Percentiles rank a stretch among this genome's conserved stretches.
Evolutionary conservation across 1,140 invertebrate genomes (phyloP).

Genomic region (Pseudomyrmex pallidus): DNA sequence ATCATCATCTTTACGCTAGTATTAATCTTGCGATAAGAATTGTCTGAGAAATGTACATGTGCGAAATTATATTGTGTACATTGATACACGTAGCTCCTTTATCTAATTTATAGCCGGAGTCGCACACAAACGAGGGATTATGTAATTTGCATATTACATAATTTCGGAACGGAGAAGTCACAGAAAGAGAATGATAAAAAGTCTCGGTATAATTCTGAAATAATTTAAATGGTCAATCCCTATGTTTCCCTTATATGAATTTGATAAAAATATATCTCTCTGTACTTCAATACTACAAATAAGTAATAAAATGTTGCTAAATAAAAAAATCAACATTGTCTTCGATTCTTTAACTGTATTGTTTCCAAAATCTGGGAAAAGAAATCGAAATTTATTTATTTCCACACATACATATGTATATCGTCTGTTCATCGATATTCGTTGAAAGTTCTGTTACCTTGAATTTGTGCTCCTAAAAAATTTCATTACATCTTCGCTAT

Average conservation of each 20-base stretch:
- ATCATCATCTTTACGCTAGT: conserved; percentile 29
- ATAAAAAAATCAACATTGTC: no score
- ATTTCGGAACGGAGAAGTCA: not conserved
- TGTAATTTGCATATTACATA: conserved; percentile 45
- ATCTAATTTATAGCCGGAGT: conserved; percentile 51
- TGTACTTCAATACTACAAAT: no score
- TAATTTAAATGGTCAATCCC: no score
- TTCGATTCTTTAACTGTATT: not conserved
- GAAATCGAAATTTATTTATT: no score
- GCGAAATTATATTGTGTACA: conserved; percentile 37
- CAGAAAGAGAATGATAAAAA: not conserved
- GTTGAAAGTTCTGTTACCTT: not conserved
- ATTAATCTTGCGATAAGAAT: conserved; percentile 35
- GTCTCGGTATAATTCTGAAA: no score
- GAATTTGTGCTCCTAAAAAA: not conserved
- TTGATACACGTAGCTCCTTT: conserved; percentile 26
- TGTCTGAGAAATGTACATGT: not conserved
- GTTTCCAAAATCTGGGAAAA: not conserved
- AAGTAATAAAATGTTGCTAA: no score
- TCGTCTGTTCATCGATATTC: not conserved
- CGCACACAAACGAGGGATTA: conserved; percentile 20
- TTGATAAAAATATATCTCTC: no score
- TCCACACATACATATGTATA: not conserved
- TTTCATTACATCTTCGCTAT: not conserved
- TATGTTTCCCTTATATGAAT: no score